A percentile compares a stretch with the other conserved stretches of the same genome.
Conservation (phyloP, 2,113 vertebrate genomes). For the Microtus ochrogaster region DNA sequence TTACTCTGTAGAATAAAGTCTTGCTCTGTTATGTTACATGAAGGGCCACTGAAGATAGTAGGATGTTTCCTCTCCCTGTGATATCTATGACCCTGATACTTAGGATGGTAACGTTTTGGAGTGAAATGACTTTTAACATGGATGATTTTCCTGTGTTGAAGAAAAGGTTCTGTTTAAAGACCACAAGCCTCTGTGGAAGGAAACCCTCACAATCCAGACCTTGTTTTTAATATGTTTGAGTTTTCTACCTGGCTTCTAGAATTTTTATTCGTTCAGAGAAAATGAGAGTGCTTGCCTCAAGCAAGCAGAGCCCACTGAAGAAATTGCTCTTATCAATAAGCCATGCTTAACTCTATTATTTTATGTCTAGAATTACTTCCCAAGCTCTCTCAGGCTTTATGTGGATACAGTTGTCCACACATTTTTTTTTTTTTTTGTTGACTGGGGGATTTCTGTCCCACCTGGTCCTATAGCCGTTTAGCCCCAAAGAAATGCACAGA, state of each 20-base stretch:
- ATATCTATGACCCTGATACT: not conserved
- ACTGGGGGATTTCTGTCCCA: no score
- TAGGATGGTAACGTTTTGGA: not conserved
- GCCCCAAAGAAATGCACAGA: no score
- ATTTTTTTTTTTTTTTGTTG: no score
- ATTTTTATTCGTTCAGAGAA: not conserved
- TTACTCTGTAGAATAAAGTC: not conserved
- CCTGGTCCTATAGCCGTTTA: no score
- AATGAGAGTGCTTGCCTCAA: no score
- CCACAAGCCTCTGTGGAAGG: not conserved
- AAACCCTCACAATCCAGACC: not conserved
- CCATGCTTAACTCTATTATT: no score
- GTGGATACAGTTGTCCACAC: no score
- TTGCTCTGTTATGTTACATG: fast-evolving
- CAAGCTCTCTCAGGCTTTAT: no score
- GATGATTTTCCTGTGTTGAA: not conserved
- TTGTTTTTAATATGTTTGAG: not conserved
- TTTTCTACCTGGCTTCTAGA: not conserved
- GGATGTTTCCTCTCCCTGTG: fast-evolving
- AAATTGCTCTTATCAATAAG: no score
- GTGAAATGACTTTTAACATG: not conserved
- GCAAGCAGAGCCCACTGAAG: no score
- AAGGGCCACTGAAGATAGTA: not conserved
- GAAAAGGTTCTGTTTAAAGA: not conserved
- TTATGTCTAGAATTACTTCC: no score